Evolutionary conservation across 2,797 vertebrate species (phyloP).

Genomic region (Dendrocincla tyrannina): DNA sequence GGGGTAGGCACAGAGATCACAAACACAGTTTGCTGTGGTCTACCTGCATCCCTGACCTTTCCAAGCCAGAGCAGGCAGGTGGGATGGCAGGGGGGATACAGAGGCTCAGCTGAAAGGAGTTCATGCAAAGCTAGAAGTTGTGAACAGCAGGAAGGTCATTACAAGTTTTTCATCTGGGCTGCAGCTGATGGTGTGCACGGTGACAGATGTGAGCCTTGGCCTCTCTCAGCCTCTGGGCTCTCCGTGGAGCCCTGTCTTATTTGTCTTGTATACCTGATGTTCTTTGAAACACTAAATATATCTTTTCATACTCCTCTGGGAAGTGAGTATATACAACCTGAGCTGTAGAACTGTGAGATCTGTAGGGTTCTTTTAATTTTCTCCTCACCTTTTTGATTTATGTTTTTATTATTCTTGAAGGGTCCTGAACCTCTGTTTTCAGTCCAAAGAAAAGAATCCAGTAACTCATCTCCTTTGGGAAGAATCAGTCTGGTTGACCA

Average conservation of each 20-base stretch:
- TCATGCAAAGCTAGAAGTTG: neutral
- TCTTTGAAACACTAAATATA: neutral
- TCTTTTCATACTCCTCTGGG: neutral
- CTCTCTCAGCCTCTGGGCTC: neutral
- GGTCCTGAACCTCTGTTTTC: neutral
- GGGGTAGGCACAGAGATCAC: neutral
- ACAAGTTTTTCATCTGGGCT: neutral
- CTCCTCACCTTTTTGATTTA: fast-evolving
- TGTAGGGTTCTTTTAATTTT: neutral
- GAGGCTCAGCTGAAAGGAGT: neutral
- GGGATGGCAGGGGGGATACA: neutral
- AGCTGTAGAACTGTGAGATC: neutral
- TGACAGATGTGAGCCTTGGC: neutral
- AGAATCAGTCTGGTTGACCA: neutral
- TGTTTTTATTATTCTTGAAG: neutral
- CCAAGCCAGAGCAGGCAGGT: neutral
- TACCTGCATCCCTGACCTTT: neutral
- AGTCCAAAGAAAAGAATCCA: neutral
- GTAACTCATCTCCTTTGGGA: neutral
- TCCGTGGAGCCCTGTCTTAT: neutral
- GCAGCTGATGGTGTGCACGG: neutral
- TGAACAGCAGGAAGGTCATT: neutral
- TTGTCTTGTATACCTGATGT: neutral
- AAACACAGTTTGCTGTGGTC: neutral
- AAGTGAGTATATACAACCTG: neutral